Evolutionary conservation across 2,113 vertebrate genomes (phyloP).

Genomic region (Ailuropoda melanoleuca): DNA sequence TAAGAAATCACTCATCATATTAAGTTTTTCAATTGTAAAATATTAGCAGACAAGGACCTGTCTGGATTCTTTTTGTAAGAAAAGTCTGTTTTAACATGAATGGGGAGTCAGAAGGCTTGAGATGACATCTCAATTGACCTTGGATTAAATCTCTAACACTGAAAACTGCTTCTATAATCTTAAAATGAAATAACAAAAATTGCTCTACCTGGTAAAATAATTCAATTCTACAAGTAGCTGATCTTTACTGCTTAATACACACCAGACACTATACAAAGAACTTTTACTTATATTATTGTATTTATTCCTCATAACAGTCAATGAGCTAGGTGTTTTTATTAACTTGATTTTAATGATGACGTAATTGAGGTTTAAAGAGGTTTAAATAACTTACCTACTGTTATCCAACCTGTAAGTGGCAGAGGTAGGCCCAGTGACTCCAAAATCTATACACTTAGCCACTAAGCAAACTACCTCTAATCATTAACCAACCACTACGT

Average conservation of each 20-base stretch:
- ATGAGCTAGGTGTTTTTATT: slow-evolving; percentile 5
- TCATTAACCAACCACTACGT: not conserved
- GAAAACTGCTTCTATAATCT: not conserved
- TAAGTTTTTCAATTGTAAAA: slow-evolving; percentile 5
- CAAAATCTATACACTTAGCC: not conserved
- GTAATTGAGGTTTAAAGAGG: slow-evolving; percentile 4
- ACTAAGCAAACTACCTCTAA: not conserved
- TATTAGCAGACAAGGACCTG: not conserved
- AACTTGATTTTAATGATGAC: slow-evolving; percentile 15
- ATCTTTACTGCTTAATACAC: not conserved
- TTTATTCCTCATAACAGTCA: not conserved
- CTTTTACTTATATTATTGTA: slow-evolving; percentile 12
- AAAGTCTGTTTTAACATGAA: slow-evolving; percentile 16
- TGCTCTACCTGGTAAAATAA: not conserved
- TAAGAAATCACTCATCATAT: not conserved
- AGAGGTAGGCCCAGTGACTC: not conserved
- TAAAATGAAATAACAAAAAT: slow-evolving; percentile 36
- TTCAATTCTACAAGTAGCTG: slow-evolving; percentile 16
- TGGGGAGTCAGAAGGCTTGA: not conserved
- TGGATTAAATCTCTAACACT: not conserved
- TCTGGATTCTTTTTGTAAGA: not conserved
- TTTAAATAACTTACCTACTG: not conserved
- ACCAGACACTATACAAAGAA: not conserved
- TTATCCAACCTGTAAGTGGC: not conserved
- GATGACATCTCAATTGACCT: not conserved